Base-by-base conservation (phyloP, 2,888 invertebrate species). In the Acanthopleura granulata region DNA sequence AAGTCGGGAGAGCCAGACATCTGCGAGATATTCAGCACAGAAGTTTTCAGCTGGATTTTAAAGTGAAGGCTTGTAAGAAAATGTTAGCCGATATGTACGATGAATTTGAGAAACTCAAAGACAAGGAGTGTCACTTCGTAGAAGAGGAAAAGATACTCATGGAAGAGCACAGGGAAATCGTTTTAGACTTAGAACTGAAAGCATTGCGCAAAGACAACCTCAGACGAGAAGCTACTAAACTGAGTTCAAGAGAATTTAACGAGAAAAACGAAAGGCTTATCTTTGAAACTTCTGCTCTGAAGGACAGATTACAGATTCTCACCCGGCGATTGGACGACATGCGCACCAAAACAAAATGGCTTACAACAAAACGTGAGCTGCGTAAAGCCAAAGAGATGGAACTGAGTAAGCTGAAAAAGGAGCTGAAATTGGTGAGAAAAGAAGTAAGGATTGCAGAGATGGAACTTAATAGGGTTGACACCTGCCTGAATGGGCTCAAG, bases 181-280 rank as follows among this genome's bases (percentile, higher is more conserved):
- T 81, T 49, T 78, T 85, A 49, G 85, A 87, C 51, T 75, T 87
- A 15, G 86, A 86, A 29, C 80, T 86, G 15, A 86, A 86, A 74
- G 80, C 82, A 50, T 82, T 81, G 66, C 77, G 86, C 69, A 77
- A 77, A 72, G 82, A 82, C 50, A 49, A 62, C 57, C 6, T 69
- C 49, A 16, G 11, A 57, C 18, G 62, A 51, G 62, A 66, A 40
- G 62, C 72, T 50, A 15, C 16, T 18, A 11, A 70, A 30, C n/a
- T 72, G 57, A 27, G 51, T 50, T 62, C 57, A 11, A 25, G 49
- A 51, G 75, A 72, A 15, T 72, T 49, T 22, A 73, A 61, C 49
- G 78, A 77, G 61, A 57, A 70, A 22, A 49, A 49, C 49, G 77
- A 77, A 49, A 29, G 72, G 27, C 62, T 78, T 18, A 75, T 74